These are phyloP conservation scores for Anguilla marmorata DNA, from an alignment of 2,797 vertebrate genomes.

Conservation along the genomic window DNA sequence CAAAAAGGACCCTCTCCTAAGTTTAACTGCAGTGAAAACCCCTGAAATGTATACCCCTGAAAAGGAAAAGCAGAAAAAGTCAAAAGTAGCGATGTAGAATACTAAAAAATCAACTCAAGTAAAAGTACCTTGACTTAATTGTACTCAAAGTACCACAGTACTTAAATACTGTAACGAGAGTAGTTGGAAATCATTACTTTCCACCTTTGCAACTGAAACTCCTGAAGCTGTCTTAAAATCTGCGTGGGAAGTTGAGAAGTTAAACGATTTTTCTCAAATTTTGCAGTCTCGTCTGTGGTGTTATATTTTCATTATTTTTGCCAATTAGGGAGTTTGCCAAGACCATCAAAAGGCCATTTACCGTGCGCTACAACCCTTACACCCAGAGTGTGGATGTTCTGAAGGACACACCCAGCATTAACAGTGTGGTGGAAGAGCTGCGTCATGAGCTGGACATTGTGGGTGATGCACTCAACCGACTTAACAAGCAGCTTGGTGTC, in stretches of 20 bases:
- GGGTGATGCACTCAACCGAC: constrained; percentile 85
- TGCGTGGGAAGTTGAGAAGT: neutral
- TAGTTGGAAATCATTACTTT: neutral
- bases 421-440: constrained; percentile 87
- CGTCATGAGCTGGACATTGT: constrained; percentile 89
- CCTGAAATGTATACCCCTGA: too few relatives aligned
- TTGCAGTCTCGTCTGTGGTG: neutral
- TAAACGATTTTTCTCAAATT: too few relatives aligned
- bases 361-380: constrained; percentile 92
- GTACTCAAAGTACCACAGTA: too few relatives aligned
- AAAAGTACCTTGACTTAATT: too few relatives aligned
- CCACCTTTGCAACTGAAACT: neutral
- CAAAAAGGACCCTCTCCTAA: too few relatives aligned
- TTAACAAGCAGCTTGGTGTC: constrained; percentile 83
- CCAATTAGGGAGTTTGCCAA: constrained; percentile 92
- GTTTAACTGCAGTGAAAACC: too few relatives aligned
- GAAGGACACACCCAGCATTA: constrained; percentile 88
- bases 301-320: constrained; percentile 38
- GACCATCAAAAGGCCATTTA: constrained; percentile 94
- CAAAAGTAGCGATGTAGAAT: too few relatives aligned
- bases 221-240: neutral
- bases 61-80: too few relatives aligned
- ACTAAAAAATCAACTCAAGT: too few relatives aligned
- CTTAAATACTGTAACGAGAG: too few relatives aligned
- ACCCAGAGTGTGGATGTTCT: constrained; percentile 91